Percentiles rank a stretch among this genome's conserved stretches.
phyloP scores from a whole-genome alignment of 2,113 vertebrate genomes.

The Callionymus lyra region DNA sequence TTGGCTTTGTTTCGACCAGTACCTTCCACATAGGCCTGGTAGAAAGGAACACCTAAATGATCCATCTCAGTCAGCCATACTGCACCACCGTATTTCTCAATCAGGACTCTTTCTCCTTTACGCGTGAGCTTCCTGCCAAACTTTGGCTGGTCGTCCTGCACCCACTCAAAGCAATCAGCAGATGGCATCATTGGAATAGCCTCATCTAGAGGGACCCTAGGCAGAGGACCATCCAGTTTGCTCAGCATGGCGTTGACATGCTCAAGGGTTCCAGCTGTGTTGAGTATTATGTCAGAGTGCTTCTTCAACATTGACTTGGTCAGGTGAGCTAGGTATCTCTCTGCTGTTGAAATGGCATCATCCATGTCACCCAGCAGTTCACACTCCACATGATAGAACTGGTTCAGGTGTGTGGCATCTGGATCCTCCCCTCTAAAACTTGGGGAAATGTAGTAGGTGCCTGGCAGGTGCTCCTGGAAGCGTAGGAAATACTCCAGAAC shows the following conservation, averaged over 20 bases:
- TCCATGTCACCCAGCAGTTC: conserved; percentile 68
- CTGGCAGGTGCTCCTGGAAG: conserved; percentile 65
- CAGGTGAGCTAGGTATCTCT: conserved; percentile 60
- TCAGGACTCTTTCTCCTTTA: conserved; percentile 63
- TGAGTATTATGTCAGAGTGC: conserved; percentile 59
- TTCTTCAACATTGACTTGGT: conserved; percentile 61
- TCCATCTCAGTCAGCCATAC: conserved; percentile 75
- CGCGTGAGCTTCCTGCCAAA: conserved; percentile 69
- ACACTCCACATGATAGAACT: conserved; percentile 74
- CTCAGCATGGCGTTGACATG: conserved; percentile 54
- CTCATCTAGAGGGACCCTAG: conserved; percentile 61
- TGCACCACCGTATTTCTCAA: conserved; percentile 60
- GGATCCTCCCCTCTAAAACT: conserved; percentile 72
- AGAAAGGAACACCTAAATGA: conserved; percentile 70
- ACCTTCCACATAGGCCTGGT: conserved; percentile 67
- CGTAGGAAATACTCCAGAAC: conserved; percentile 71
- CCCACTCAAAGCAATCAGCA: conserved; percentile 66
- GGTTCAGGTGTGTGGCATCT: conserved; percentile 69
- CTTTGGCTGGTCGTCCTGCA: conserved; percentile 63
- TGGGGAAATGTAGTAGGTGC: conserved; percentile 68
- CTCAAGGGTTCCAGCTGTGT: conserved; percentile 51
- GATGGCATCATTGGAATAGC: conserved; percentile 67
- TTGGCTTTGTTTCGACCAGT: conserved; percentile 61
- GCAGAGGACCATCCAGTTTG: conserved; percentile 49
- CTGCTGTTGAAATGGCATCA: conserved; percentile 60